Evolutionary conservation across 2,888 invertebrate species (phyloP), one percentile per base, ranked within the genome.

Genomic region (Epistrophe eligans): DNA sequence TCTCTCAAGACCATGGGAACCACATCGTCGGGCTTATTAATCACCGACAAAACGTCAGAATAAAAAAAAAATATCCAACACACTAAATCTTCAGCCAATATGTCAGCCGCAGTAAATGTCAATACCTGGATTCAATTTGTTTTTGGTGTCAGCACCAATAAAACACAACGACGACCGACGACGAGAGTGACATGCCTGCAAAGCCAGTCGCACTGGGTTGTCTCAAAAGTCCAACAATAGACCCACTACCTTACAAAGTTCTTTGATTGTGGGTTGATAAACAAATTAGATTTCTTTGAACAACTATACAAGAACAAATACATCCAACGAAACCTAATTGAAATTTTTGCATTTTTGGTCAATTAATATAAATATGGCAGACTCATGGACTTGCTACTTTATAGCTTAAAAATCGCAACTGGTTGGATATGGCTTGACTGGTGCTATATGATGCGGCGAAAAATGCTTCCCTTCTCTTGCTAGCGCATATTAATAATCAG

Each of bases 61-160:
- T 10, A 40, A 60, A 40, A 70, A 79, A 66, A 72, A 55, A 43
- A 43, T 38, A 35, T 19, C 48, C 64, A 79, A 52, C 79, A 80
- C 82, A 85, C 71, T 85, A 85, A 85, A 85, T 85, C 85, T 85
- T 73, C 38, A 62, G 77, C 81, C 77, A 85, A 81, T 85, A 73
- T 82, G 77, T 85, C 85, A 85, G 81, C 74, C 82, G 72, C 77
- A 82, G 82, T 85, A 85, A 85, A 85, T 85, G 82, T 85, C 85
- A 85, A 82, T 85, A 85, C 82, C 85, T 85, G 83, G 76, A 76
- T 79, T 79, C 83, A 87, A 87, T 87, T 87, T 87, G 87, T 87
- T 87, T 83, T 83, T 79, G 79, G 72, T 87, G 87, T 87, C 87
- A 87, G 83, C 87, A 83, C 87, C 79, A 87, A 87, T 83, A 72